These are phyloP conservation scores for Crossocerus cetratus DNA, from an alignment of 2,888 invertebrate genomes.

Conservation along the genomic window DNA sequence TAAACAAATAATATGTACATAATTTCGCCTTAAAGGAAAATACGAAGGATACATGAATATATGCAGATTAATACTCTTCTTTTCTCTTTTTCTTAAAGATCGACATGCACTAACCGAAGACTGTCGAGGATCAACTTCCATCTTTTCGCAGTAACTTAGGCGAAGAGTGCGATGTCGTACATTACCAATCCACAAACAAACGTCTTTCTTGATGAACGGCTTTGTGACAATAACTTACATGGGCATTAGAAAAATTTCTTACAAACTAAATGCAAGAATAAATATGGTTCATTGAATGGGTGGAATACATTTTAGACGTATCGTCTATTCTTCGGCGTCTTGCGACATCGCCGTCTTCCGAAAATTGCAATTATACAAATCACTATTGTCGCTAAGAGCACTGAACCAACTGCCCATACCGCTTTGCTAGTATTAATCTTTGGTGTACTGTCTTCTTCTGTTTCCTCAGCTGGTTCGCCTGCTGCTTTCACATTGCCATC, in stretches of 20 bases:
- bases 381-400: conserved; percentile 67
- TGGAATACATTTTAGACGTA: conserved; percentile 61
- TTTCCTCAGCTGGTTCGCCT: conserved; percentile 1
- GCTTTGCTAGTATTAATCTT: conserved; percentile 69
- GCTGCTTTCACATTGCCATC: too few species aligned
- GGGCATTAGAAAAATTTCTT: conserved; percentile 27
- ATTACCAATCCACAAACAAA: conserved; percentile 24
- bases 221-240: conserved; percentile 45
- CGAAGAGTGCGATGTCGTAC: conserved; percentile 47
- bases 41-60: neutral
- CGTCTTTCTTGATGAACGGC: conserved; percentile 12
- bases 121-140: conserved; percentile 14
- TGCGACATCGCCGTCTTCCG: conserved; percentile 69
- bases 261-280: conserved; percentile 54
- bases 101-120: conserved; percentile 6
- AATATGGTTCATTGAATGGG: conserved; percentile 39
- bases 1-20: conserved; percentile 7
- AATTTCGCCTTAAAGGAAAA: neutral
- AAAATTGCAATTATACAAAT: conserved; percentile 72
- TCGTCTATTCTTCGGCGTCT: conserved; percentile 73
- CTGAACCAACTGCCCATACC: conserved; percentile 69
- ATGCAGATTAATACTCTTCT: conserved; percentile 22
- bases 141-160: conserved; percentile 3
- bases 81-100: neutral
- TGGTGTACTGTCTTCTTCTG: conserved; percentile 50